A percentile compares a stretch with the other conserved stretches of the same genome.
phyloP scores from a whole-genome alignment of 1,140 invertebrate species.

The Heliconius melpomene region DNA sequence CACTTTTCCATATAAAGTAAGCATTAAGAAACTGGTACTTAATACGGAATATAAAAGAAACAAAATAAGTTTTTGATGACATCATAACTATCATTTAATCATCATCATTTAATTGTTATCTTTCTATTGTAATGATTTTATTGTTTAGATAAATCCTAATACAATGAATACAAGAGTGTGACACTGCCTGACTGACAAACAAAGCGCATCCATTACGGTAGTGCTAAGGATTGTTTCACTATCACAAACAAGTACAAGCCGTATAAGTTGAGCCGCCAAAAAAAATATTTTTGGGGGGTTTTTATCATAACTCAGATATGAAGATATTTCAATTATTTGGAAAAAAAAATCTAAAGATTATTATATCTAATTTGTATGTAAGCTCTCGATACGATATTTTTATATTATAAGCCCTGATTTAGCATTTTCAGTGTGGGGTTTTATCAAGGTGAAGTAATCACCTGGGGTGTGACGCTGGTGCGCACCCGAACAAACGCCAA shows the following conservation, averaged over 20 bases:
- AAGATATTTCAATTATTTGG: no score
- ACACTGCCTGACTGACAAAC: neutral
- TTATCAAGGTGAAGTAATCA: conserved; percentile 27
- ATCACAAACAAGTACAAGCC: neutral
- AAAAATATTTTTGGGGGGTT: no score
- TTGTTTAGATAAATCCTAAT: neutral
- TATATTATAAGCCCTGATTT: neutral
- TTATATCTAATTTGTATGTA: no score
- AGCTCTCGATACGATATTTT: neutral
- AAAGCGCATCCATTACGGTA: no score
- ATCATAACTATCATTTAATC: neutral
- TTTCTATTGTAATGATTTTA: neutral
- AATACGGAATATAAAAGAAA: conserved; percentile 17
- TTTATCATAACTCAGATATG: no score
- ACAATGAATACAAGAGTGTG: neutral
- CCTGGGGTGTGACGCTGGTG: conserved; percentile 26
- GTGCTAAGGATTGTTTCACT: neutral
- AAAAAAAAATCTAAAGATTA: no score
- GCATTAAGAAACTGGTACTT: conserved; percentile 3
- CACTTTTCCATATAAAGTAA: conserved; percentile 18
- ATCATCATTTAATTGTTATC: neutral
- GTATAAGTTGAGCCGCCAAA: neutral
- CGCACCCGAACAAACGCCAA: conserved; percentile 45
- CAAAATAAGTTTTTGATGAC: neutral
- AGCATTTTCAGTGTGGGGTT: neutral